phyloP scores from a whole-genome alignment of 2,797 vertebrate genomes.

The Sebastes baramenuke region DNA sequence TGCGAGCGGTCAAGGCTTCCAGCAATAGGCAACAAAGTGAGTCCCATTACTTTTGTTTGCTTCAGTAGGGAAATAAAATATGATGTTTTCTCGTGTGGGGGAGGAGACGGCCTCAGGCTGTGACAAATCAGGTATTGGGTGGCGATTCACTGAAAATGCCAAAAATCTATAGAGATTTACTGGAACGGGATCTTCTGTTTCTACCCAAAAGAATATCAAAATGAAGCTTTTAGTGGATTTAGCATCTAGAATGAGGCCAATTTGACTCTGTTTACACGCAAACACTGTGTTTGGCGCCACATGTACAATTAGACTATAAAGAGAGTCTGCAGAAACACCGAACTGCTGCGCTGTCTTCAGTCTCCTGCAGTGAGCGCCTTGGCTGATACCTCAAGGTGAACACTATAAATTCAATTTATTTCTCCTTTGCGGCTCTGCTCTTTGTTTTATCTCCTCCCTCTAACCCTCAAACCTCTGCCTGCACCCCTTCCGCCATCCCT shows the following conservation, averaged over 20 bases:
- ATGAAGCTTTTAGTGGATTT: conserved; percentile 4
- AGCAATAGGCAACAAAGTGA: conserved; percentile 17
- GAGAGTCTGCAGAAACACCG: conserved; percentile 30
- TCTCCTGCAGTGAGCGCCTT: conserved; percentile 51
- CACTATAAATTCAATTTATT: conserved; percentile 74
- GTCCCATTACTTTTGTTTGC: conserved; percentile 21
- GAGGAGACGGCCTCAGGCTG: conserved; percentile 32
- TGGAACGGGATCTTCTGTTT: neutral
- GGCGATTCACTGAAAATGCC: conserved; percentile 7
- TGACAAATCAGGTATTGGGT: conserved; percentile 38
- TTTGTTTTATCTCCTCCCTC: conserved; percentile 58
- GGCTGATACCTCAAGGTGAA: conserved; percentile 76
- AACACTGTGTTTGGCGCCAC: neutral
- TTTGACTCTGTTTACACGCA: conserved; percentile 21
- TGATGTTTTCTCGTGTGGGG: conserved; percentile 20
- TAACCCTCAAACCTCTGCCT: conserved; percentile 33
- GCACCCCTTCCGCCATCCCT: conserved; percentile 31
- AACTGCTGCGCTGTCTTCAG: conserved; percentile 30
- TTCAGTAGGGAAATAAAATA: conserved; percentile 19
- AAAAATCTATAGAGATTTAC: neutral
- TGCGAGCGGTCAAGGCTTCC: neutral
- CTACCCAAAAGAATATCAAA: neutral
- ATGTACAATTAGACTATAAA: conserved; percentile 29
- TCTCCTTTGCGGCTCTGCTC: conserved; percentile 64
- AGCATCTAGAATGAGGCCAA: neutral